Percentiles rank a stretch among this genome's conserved stretches.
Conservation (phyloP, 2,888 invertebrate genomes). For the Troides oblongomaculatus region DNA sequence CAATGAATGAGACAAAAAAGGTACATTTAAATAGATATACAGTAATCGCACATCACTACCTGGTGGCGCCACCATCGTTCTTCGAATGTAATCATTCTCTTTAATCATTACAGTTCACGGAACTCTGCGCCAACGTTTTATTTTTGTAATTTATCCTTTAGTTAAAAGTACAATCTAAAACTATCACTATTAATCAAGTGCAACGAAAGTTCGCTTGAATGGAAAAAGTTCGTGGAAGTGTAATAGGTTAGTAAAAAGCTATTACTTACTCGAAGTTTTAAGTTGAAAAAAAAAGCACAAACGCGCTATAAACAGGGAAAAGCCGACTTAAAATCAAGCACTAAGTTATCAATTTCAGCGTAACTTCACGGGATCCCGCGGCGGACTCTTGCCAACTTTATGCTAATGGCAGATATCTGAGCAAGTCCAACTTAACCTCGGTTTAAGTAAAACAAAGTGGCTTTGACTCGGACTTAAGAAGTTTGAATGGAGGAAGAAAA, state of each 20-base stretch:
- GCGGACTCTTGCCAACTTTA: slow-evolving; percentile 61
- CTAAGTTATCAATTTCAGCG: slow-evolving; percentile 67
- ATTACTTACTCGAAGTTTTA: slow-evolving; percentile 27
- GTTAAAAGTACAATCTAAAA: slow-evolving; percentile 19
- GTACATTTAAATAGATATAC: too few relatives aligned
- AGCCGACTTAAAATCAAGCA: slow-evolving; percentile 59
- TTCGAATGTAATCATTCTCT: too few relatives aligned
- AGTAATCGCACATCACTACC: too few relatives aligned
- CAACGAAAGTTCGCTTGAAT: slow-evolving; percentile 18
- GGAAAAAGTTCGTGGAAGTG: slow-evolving; percentile 22
- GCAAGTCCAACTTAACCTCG: slow-evolving; percentile 57
- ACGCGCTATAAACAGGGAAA: slow-evolving; percentile 53
- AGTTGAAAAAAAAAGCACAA: slow-evolving; percentile 38
- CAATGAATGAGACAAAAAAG: too few relatives aligned
- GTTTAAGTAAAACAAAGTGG: slow-evolving; percentile 72
- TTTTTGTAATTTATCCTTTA: neutral
- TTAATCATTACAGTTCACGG: too few relatives aligned
- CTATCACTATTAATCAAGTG: slow-evolving; percentile 28
- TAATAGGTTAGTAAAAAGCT: slow-evolving; percentile 30
- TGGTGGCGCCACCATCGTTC: too few relatives aligned
- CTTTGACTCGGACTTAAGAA: slow-evolving; percentile 48
- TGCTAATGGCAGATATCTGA: slow-evolving; percentile 70
- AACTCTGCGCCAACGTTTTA: neutral
- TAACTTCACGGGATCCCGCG: slow-evolving; percentile 62
- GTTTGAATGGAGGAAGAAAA: slow-evolving; percentile 46